Conservation (phyloP, 2,797 vertebrate genomes). For the Dryobates pubescens region DNA sequence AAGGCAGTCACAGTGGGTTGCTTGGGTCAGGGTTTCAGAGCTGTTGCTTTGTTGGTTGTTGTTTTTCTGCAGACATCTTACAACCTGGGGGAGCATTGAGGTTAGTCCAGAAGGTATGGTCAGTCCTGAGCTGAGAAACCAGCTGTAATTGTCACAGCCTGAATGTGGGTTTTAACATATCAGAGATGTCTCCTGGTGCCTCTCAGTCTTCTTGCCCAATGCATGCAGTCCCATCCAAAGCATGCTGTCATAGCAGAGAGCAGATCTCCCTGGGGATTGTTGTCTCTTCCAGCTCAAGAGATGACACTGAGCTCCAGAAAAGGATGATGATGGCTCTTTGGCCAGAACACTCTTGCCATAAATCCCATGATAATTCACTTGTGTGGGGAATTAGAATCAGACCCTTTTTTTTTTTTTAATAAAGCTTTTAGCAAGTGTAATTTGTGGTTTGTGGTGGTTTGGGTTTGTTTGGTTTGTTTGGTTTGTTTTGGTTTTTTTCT, state of each 20-base stretch:
- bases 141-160: neutral
- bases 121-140: neutral
- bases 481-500: no score
- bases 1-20: fast-evolving
- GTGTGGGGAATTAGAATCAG: neutral
- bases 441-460: neutral
- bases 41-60: neutral
- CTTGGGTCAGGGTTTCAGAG: neutral
- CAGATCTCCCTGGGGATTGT: neutral
- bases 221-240: neutral
- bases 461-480: no score
- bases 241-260: neutral
- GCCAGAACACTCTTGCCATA: neutral
- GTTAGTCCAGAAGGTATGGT: neutral
- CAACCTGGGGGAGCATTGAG: neutral
- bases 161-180: neutral
- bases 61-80: fast-evolving
- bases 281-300: neutral
- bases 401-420: neutral
- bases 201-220: neutral
- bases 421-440: neutral
- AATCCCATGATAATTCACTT: neutral
- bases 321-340: neutral
- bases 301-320: neutral
- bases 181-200: neutral